Evolutionary conservation across 1,140 invertebrate species (phyloP), one percentile per base, ranked within the genome.

Genomic region (Drosophila novamexicana): DNA sequence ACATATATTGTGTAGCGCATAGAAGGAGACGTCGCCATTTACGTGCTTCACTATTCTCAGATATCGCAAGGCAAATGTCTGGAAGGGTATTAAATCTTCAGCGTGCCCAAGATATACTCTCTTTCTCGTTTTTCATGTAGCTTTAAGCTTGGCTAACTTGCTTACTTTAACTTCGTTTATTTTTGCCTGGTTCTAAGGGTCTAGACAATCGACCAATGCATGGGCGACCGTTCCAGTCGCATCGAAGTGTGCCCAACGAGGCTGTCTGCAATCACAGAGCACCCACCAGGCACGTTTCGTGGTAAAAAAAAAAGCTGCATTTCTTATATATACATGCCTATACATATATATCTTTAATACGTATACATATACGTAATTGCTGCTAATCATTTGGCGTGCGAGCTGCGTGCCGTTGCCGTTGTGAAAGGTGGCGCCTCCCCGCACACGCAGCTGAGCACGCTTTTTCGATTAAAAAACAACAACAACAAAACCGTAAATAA

Each of bases 341-440:
- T 50, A 10, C 50, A 47, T 44, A 22, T 22, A 22, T 34, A 14
- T 16, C 6, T 2, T 2, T 18, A 57, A 29, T 12, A 7, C 1
- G 6, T 7, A 36, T 36, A 50, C 8, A 32, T 12, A 18, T 37
- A 75, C 57, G 53, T 70, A 70, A 70, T 75, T 71, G 67, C 22
- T 42, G 39, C 68, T 75, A 71, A 75, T 75, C 73, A 75, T 45
- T 54, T 29, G 61, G 42, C 73, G 73, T 71, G 67, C 52, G 73
- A 57, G 72, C 58, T 75, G 72, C 66, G 71, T 63, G 71, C 65
- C 45, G 39, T 68, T 42, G n/a, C 34, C 45, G 57, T 50, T 63
- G 53, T 58, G 34, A 66, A 59, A 44, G 49, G 52, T 70, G 72
- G 72, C 72, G 72, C 67, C 67, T 61, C 47, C 32, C 49, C 22